These are phyloP conservation scores for Oreotrochilus melanogaster DNA, from an alignment of 2,113 vertebrate genomes.

Conservation along the genomic window DNA sequence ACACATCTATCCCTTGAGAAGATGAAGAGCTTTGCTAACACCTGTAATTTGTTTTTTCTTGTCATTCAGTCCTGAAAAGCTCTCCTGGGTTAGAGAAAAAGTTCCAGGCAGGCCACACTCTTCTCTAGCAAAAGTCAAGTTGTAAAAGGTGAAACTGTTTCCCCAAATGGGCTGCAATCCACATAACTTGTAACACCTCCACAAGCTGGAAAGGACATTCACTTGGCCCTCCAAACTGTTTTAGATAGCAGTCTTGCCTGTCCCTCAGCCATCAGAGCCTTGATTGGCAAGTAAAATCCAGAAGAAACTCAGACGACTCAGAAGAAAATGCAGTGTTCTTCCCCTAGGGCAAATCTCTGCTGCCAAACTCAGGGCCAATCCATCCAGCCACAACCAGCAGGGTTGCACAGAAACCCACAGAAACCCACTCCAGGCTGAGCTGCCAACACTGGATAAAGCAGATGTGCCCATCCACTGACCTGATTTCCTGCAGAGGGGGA, in stretches of 20 bases:
- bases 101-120: background rate
- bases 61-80: background rate
- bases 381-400: too few relatives aligned
- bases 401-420: background rate
- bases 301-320: too few relatives aligned
- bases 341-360: background rate
- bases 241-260: background rate
- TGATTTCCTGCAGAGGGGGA: background rate
- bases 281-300: slow-evolving; percentile 11
- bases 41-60: background rate
- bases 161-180: background rate
- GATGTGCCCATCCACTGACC: accelerated
- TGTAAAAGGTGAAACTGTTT: background rate
- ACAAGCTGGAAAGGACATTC: background rate
- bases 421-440: background rate
- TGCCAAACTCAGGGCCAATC: background rate
- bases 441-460: background rate
- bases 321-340: background rate
- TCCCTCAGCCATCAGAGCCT: background rate
- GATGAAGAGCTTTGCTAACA: background rate
- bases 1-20: background rate
- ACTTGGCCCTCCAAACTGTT: background rate
- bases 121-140: slow-evolving; percentile 23
- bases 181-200: background rate
- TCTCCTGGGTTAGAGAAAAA: background rate